phyloP scores from a whole-genome alignment of 2,113 vertebrate species.

The Dendrocopos noguchii region DNA sequence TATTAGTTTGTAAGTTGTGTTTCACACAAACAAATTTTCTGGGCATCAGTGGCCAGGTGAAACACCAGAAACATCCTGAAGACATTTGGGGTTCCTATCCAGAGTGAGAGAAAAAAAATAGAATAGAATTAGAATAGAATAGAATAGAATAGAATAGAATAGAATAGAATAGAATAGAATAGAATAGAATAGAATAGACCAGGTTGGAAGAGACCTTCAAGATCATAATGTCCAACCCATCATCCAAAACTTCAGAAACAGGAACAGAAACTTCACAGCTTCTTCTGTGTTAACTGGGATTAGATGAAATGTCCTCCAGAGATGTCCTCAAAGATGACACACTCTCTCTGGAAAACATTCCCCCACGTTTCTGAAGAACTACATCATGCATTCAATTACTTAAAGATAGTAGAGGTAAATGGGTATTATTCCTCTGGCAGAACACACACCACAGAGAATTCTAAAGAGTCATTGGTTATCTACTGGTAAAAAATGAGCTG shows the following conservation, averaged over 20 bases:
- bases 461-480: background rate
- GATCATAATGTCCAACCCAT: no score
- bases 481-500: background rate
- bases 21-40: background rate
- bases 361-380: background rate
- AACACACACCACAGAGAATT: background rate
- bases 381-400: background rate
- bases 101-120: background rate
- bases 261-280: background rate
- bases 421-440: background rate
- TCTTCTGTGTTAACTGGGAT: background rate
- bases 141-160: no score
- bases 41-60: background rate
- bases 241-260: no score
- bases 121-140: no score
- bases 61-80: background rate
- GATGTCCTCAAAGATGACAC: background rate
- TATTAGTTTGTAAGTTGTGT: background rate
- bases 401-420: background rate
- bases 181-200: no score
- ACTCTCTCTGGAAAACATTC: background rate
- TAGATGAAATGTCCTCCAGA: background rate
- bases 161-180: no score
- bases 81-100: background rate
- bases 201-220: no score